These are phyloP conservation scores for Ctenopoma multispine DNA, from an alignment of 2,797 vertebrate genomes.

Conservation along the genomic window DNA sequence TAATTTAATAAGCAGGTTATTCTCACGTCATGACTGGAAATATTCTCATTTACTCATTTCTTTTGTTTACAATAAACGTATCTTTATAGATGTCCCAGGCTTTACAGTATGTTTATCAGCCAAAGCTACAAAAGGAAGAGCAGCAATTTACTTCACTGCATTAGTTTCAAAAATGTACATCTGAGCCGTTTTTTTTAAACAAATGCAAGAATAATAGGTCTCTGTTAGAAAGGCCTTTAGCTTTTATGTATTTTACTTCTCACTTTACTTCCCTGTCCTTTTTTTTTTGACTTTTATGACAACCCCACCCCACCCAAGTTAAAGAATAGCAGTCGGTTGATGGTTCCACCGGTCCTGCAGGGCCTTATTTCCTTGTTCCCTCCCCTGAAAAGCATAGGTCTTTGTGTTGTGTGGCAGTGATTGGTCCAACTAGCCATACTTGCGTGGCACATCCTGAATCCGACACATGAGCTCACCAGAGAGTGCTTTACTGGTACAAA, in stretches of 20 bases:
- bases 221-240: conserved; percentile 6
- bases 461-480: conserved; percentile 80
- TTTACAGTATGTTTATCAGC: neutral
- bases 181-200: conserved; percentile 13
- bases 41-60: conserved; percentile 10
- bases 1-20: neutral
- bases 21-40: neutral
- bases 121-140: conserved; percentile 8
- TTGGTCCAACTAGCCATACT: conserved; percentile 76
- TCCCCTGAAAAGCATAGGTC: conserved; percentile 69
- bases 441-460: conserved; percentile 85
- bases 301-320: conserved; percentile 79
- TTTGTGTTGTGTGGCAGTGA: conserved; percentile 78
- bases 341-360: conserved; percentile 84
- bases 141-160: neutral
- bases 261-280: conserved; percentile 44
- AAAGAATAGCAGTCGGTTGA: conserved; percentile 84
- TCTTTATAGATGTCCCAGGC: neutral
- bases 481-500: conserved; percentile 49
- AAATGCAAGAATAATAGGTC: neutral
- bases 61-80: conserved; percentile 36
- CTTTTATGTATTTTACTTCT: conserved; percentile 35
- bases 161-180: neutral
- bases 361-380: conserved; percentile 81
- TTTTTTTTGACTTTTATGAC: conserved; percentile 55